Evolutionary conservation across 2,888 invertebrate species (phyloP).

Genomic region (Melanostoma scalare): DNA sequence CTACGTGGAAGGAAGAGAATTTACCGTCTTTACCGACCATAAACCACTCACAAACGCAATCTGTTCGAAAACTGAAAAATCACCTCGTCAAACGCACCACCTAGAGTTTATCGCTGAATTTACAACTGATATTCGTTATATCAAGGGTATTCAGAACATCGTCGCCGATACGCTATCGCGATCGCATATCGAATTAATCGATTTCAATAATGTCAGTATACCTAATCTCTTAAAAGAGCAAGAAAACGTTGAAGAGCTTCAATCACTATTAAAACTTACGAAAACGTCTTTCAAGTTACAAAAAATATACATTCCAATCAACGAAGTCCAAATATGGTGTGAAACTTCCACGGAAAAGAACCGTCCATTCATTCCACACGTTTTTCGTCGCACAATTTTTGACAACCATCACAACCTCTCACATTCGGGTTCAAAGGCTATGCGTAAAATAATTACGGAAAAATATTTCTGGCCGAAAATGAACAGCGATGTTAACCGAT

Average conservation of each 20-base stretch:
- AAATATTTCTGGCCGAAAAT: conserved; percentile 33
- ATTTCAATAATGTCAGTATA: conserved; percentile 1
- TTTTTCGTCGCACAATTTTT: conserved; percentile 28
- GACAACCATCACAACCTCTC: conserved; percentile 23
- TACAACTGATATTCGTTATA: conserved; percentile 30
- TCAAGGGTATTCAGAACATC: conserved; percentile 24
- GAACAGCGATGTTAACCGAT: conserved; percentile 16
- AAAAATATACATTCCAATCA: not conserved
- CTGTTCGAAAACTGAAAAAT: conserved; percentile 31
- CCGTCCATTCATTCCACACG: conserved; percentile 14
- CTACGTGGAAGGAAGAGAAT: conserved; percentile 30
- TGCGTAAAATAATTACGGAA: conserved; percentile 14
- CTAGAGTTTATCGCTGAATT: conserved; percentile 22
- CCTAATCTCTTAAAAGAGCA: conserved; percentile 5
- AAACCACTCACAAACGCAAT: no score
- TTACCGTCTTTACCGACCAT: no score
- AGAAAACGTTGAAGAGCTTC: conserved; percentile 3
- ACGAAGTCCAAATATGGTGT: not conserved
- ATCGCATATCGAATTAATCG: not conserved
- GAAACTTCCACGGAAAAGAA: not conserved
- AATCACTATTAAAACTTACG: not conserved
- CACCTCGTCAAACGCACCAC: conserved; percentile 17
- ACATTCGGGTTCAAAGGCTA: conserved; percentile 17
- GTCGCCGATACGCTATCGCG: conserved; percentile 26
- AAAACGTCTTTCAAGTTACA: not conserved